Evolutionary conservation across 1,140 invertebrate species (phyloP), one percentile per base, ranked within the genome.

Genomic region (Phymastichus coffea): DNA sequence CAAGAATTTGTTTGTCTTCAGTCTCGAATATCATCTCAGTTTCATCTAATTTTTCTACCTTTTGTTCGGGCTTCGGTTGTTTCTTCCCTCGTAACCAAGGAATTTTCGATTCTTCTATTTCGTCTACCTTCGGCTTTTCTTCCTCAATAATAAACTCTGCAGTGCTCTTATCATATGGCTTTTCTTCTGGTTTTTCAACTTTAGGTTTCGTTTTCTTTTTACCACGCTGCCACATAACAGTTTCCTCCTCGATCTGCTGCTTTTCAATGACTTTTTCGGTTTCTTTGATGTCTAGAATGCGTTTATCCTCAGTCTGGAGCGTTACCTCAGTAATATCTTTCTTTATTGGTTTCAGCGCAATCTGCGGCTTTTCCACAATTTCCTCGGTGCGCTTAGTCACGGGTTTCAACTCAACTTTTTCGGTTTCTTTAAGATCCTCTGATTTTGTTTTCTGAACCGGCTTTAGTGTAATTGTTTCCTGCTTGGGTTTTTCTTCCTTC

Each of bases 71-170:
- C n/a, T n/a, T n/a, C n/a, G n/a, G n/a, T n/a, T n/a, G n/a, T n/a
- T n/a, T n/a, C 19, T 22, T 4, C 19, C n/a, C 57, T 74, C 66
- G 9, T 7, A 37, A 35, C 28, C 43, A 55, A 20, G 44, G n/a
- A 1, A 55, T 4, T 4, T 25, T 25, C 7, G 44, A 49, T 19
- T 38, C 57, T 57, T 66, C 64, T 20, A 40, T 22, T 66, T 84
- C 73, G 38, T 76, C 84, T 76, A 82, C 81, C 40, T 76, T 73
- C 0, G 25, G 10, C 30, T 46, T 25, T 3, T 47, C 40, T 40
- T 57, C 40, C n/a, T n/a, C n/a, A n/a, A n/a, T n/a, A n/a, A n/a
- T n/a, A n/a, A 43, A 12, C 19, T 28, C 51, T 6, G 15, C 37
- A 3, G 37, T 53, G 14, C 28, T 22, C 19, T 26, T 33, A 10